phyloP scores from a whole-genome alignment of 2,113 vertebrate genomes.

The Bos indicus region DNA sequence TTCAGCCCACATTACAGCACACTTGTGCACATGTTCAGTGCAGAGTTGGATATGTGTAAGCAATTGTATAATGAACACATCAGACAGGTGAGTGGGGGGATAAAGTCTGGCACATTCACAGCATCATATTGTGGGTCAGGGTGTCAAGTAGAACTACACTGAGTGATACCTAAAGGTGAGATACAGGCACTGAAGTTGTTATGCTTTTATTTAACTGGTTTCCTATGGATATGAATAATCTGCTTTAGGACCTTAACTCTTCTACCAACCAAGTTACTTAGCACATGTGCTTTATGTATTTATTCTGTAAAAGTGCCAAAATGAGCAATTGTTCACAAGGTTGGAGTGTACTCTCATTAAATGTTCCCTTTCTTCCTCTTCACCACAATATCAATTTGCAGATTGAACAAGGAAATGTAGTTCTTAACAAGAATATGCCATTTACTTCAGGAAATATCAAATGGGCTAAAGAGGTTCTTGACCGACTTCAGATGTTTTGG shows the following conservation, averaged over 20 bases:
- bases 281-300: not conserved
- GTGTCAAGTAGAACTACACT: not conserved
- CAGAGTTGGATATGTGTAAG: constrained; percentile 84
- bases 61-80: constrained; percentile 75
- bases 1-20: constrained; percentile 82
- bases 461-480: constrained; percentile 83
- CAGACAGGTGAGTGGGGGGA: constrained; percentile 74
- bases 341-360: not conserved
- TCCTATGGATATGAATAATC: not conserved
- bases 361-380: not conserved
- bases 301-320: not conserved
- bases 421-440: constrained; percentile 84
- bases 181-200: not conserved
- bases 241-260: not conserved
- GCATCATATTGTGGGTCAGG: not conserved
- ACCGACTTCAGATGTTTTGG: constrained; percentile 81
- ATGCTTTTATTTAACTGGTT: not conserved
- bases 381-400: constrained; percentile 62
- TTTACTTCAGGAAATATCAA: constrained; percentile 82
- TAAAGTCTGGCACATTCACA: not conserved
- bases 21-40: constrained; percentile 80
- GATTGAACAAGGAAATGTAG: constrained; percentile 63
- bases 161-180: not conserved
- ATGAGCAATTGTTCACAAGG: not conserved
- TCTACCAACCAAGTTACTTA: not conserved